A percentile compares a stretch with the other conserved stretches of the same genome.
These are phyloP conservation scores for Acrossocheilus wenchowensis DNA, from an alignment of 2,797 vertebrate genomes.

Conservation along the genomic window DNA sequence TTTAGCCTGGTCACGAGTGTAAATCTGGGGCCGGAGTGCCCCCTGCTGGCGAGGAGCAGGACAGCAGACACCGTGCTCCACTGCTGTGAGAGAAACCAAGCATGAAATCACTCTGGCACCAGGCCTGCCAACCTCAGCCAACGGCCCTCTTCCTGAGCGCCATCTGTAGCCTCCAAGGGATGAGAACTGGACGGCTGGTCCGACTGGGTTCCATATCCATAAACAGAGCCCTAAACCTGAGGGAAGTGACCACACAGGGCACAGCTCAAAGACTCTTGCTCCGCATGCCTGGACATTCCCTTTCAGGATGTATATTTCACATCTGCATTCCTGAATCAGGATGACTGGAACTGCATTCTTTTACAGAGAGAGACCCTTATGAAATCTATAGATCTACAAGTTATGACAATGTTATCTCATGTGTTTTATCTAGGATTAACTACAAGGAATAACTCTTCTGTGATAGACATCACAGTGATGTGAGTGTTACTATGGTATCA, in stretches of 20 bases:
- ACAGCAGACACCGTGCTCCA: conserved; percentile 58
- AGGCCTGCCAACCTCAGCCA: conserved; percentile 73
- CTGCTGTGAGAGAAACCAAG: conserved; percentile 71
- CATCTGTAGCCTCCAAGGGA: conserved; percentile 71
- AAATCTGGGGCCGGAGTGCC: conserved; percentile 75
- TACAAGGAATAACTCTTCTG: background rate
- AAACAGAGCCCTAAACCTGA: conserved; percentile 31
- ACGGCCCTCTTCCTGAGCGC: conserved; percentile 67
- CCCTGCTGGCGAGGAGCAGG: conserved; percentile 72
- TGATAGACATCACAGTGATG: background rate
- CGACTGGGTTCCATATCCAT: conserved; percentile 55
- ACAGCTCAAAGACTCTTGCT: conserved; percentile 27
- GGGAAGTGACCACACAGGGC: conserved; percentile 38
- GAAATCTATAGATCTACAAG: background rate
- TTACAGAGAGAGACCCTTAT: background rate
- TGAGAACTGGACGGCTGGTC: conserved; percentile 69
- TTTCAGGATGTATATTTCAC: conserved; percentile 11
- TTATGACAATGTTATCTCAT: background rate
- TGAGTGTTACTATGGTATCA: background rate
- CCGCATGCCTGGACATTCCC: conserved; percentile 8
- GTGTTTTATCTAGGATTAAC: background rate
- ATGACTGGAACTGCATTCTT: background rate
- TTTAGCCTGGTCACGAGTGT: background rate
- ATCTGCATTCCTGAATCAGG: conserved; percentile 39
- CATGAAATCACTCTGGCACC: conserved; percentile 81